Base-by-base conservation (phyloP, 2,888 invertebrate species). In the Drosophila mayaguana region DNA sequence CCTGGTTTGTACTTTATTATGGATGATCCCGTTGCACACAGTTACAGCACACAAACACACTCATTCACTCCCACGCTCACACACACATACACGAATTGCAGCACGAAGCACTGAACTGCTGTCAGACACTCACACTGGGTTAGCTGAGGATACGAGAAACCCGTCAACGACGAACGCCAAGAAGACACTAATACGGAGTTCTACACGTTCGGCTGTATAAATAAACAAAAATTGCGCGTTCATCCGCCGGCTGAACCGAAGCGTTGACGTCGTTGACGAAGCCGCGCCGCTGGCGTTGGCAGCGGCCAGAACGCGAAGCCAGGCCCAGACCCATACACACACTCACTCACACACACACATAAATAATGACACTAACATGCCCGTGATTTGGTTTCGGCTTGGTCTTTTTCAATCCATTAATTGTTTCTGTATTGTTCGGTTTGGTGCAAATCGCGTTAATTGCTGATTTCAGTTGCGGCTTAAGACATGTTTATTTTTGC, bases 181-280 rank as follows among this genome's bases (percentile, higher is more conserved):
- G 90, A 91, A 91, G 83, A 90, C 83, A 91, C 90, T 90, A 89
- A 90, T 89, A 90, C 82, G 77, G 80, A 80, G 82, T 90, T 90
- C 90, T 90, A 83, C 78, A 62, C 63, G 76, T 65, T 80, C 86
- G 79, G 90, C 78, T 87, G 90, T 90, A 90, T 90, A 90, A 90
- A 90, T 90, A 90, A 90, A 90, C 87, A 90, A 83, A 89, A 78
- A 75, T 72, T 67, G 72, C 77, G 66, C 77, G 79, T 66, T 77
- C 66, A 74, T 84, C 76, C 77, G 60, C 54, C 63, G 69, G 67
- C 72, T 75, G 82, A 67, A 70, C 72, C 76, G 82, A 67, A 72
- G 62, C 70, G 67, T 53, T 66, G 54, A 53, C 66, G 74, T 59
- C 55, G 73, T 16, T 56, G 18, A 38, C 60, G 48, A 50, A 45